Conservation (phyloP, 2,797 vertebrate genomes). For the Melanotaenia trifasciata region DNA sequence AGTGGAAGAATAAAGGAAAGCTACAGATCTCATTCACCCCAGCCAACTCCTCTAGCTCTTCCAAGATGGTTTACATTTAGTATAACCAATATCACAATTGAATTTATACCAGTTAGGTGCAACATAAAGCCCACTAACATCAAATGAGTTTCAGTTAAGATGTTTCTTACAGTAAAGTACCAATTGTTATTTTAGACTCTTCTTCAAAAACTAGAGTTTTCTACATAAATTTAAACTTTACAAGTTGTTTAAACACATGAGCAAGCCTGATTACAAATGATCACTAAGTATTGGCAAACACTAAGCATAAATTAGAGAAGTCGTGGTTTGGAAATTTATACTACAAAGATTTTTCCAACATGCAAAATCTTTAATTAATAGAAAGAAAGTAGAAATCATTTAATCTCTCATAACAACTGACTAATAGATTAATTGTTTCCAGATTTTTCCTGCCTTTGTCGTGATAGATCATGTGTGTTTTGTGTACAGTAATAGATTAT, state of each 20-base stretch:
- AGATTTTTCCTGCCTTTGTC: constrained; percentile 12
- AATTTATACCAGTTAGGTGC: neutral
- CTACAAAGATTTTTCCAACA: neutral
- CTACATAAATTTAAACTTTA: neutral
- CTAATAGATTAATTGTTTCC: constrained; percentile 20
- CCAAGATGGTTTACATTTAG: neutral
- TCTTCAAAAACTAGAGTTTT: neutral
- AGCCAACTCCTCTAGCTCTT: neutral
- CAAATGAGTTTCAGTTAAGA: neutral
- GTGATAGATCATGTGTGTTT: constrained; percentile 45
- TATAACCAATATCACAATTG: neutral
- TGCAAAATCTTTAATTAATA: constrained; percentile 1
- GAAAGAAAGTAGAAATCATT: neutral
- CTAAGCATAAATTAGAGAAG: neutral
- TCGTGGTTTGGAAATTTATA: neutral
- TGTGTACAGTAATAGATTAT: constrained; percentile 39
- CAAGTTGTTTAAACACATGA: neutral
- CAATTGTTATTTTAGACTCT: neutral
- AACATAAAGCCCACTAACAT: neutral
- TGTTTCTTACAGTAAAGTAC: neutral
- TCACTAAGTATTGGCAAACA: neutral
- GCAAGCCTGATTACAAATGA: neutral
- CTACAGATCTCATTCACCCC: neutral
- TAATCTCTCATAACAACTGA: constrained; percentile 1
- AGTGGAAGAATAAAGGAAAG: neutral